These are phyloP conservation scores for Nesometra sesokonis DNA, from an alignment of 35 echinoderm and acorn worm genomes.

Conservation along the genomic window DNA sequence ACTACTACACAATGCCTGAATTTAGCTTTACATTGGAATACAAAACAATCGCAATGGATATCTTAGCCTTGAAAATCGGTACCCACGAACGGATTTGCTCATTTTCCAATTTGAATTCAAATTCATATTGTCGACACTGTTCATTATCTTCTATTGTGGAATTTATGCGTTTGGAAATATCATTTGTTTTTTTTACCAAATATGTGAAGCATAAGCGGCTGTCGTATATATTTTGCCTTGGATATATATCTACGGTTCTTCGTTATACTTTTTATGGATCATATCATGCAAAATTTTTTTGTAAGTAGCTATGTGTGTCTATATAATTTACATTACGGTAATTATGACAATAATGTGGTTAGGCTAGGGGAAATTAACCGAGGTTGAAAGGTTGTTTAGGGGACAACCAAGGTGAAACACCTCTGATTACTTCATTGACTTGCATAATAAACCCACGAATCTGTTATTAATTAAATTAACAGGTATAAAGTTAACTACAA, in stretches of 20 bases:
- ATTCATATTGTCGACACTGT: neutral
- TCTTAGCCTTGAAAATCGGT: neutral
- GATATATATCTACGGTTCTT: neutral
- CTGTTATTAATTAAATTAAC: neutral
- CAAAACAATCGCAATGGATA: neutral
- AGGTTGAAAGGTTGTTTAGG: neutral
- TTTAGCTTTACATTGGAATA: neutral
- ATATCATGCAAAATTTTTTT: neutral
- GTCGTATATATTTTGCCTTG: neutral
- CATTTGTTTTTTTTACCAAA: neutral
- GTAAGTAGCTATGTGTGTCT: neutral
- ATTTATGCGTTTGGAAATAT: neutral
- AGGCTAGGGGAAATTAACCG: neutral
- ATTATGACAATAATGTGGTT: conserved; percentile 1
- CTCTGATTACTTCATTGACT: neutral
- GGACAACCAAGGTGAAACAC: neutral
- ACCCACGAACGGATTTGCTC: neutral
- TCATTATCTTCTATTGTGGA: neutral
- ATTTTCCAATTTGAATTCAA: neutral
- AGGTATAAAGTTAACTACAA: neutral
- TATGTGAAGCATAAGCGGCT: neutral
- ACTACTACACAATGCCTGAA: neutral
- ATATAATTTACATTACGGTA: neutral
- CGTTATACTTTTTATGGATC: neutral
- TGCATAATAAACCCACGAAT: neutral